Conservation (phyloP, 92 coral and sea anemone species). For the Metridium senile region DNA sequence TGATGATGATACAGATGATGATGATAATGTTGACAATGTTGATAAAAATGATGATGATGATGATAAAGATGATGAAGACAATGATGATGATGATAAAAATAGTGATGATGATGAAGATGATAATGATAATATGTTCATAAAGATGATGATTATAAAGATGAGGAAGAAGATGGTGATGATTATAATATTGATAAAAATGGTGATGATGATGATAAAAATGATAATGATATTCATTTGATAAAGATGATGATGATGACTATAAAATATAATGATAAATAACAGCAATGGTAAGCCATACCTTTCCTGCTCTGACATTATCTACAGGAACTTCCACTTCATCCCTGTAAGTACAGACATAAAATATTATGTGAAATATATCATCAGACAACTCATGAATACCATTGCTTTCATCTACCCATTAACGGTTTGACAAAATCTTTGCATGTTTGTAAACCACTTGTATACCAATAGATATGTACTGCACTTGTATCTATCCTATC, state of each 20-base stretch:
- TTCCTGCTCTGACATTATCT: slow-evolving; percentile 77
- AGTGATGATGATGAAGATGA: not conserved
- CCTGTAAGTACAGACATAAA: slow-evolving; percentile 49
- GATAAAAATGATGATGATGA: not conserved
- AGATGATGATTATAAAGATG: not conserved
- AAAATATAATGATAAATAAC: not conserved
- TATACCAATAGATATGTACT: too few species aligned
- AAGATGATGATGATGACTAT: not conserved
- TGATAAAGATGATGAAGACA: not conserved
- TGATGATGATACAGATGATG: not conserved
- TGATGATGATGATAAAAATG: not conserved
- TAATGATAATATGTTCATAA: not conserved
- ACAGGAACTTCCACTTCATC: slow-evolving; percentile 92
- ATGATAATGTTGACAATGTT: not conserved
- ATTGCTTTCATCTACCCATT: too few species aligned
- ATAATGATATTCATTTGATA: not conserved
- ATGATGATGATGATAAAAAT: not conserved
- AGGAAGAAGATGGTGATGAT: not conserved
- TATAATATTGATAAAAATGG: not conserved
- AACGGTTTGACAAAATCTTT: too few species aligned
- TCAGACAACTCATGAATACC: not conserved
- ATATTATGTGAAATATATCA: not conserved
- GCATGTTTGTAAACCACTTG: too few species aligned
- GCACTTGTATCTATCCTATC: too few species aligned
- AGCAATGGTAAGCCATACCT: slow-evolving; percentile 41